Conservation (phyloP, 1,140 invertebrate species). For the Heliconius hewitsoni region DNA sequence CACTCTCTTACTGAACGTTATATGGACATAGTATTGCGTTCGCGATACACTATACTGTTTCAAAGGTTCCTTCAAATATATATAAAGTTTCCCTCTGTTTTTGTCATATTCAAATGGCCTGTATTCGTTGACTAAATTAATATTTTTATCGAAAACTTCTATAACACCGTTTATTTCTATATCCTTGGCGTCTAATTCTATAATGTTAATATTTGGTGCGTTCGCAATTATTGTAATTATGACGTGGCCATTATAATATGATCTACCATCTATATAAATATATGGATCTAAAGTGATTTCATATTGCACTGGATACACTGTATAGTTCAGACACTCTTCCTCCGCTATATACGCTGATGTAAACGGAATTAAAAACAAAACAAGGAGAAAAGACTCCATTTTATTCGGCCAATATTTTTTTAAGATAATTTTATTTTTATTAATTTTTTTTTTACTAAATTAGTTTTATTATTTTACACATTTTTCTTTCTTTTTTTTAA, state of each 20-base stretch:
- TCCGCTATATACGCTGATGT: constrained; percentile 56
- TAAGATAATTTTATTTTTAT: background rate
- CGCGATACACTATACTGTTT: constrained; percentile 55
- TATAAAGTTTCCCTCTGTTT: constrained; percentile 58
- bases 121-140: constrained; percentile 57
- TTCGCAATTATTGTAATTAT: constrained; percentile 68
- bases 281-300: constrained; percentile 66
- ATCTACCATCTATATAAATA: constrained; percentile 51
- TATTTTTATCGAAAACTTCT: constrained; percentile 53
- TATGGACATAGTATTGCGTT: constrained; percentile 60
- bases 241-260: constrained; percentile 66
- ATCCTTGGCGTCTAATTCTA: constrained; percentile 67
- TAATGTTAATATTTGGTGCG: constrained; percentile 59
- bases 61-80: constrained; percentile 64
- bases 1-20: constrained; percentile 59
- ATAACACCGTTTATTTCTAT: constrained; percentile 58
- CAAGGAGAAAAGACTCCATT: background rate
- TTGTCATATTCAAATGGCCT: constrained; percentile 63
- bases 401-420: background rate
- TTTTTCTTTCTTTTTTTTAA: background rate
- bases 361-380: constrained; percentile 25
- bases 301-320: constrained; percentile 74
- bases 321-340: constrained; percentile 75
- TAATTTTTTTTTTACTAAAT: background rate
- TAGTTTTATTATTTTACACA: background rate